Evolutionary conservation across 2,888 invertebrate genomes (phyloP).

Genomic region (Graphium colonna): DNA sequence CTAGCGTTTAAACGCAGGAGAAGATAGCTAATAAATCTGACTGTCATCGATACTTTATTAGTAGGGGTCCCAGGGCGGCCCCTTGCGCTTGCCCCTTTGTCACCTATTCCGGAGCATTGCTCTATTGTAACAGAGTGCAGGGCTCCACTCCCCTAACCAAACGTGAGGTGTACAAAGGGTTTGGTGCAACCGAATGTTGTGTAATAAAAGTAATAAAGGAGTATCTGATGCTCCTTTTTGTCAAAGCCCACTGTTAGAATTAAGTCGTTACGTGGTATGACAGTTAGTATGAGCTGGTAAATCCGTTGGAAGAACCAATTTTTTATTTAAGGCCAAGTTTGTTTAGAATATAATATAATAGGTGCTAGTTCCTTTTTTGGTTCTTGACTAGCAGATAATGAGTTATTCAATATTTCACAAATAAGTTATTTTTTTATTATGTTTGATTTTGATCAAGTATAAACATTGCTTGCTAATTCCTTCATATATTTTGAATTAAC

Average conservation of each 20-base stretch:
- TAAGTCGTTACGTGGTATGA: conserved; percentile 46
- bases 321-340: too few species aligned
- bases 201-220: conserved; percentile 52
- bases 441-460: too few species aligned
- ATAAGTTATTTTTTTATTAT: too few species aligned
- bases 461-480: too few species aligned
- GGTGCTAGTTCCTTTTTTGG: too few species aligned
- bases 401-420: too few species aligned
- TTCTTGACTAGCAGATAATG: too few species aligned
- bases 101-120: conserved; percentile 34
- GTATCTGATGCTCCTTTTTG: conserved; percentile 39
- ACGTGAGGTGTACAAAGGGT: conserved; percentile 70
- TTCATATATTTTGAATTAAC: too few species aligned
- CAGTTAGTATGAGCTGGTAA: conserved; percentile 6
- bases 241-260: conserved; percentile 40
- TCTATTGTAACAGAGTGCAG: conserved; percentile 46
- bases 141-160: conserved; percentile 47
- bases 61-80: conserved; percentile 43
- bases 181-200: conserved; percentile 37
- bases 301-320: not conserved
- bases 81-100: conserved; percentile 38
- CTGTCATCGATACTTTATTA: conserved; percentile 41
- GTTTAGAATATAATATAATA: too few species aligned
- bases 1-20: conserved; percentile 1
- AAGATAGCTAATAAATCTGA: conserved; percentile 39